Evolutionary conservation across 2,888 invertebrate genomes (phyloP).

Genomic region (Scrobipalpa costella): DNA sequence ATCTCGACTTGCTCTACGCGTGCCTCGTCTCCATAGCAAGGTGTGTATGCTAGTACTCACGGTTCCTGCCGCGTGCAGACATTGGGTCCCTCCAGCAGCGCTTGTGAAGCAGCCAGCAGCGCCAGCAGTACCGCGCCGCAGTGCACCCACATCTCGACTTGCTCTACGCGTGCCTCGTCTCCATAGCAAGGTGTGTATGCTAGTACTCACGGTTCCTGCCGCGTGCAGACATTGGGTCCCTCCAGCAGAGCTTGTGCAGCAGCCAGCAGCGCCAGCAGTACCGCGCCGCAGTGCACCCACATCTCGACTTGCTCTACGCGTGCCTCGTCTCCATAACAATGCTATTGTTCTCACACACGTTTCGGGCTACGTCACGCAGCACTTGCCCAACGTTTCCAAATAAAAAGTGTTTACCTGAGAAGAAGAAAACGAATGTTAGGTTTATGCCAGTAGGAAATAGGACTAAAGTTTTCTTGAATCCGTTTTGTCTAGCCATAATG

Average conservation of each 20-base stretch:
- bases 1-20: neutral
- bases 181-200: too few relatives aligned
- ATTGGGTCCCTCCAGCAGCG: conserved; percentile 85
- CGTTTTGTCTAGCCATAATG: too few relatives aligned
- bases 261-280: conserved; percentile 51
- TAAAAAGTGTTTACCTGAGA: conserved; percentile 19
- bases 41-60: conserved; percentile 74
- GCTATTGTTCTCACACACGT: conserved; percentile 52
- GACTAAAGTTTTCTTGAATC: too few relatives aligned
- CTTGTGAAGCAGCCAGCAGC: conserved; percentile 49
- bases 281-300: conserved; percentile 56
- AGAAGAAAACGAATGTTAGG: conserved; percentile 5
- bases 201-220: conserved; percentile 86
- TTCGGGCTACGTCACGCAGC: conserved; percentile 52
- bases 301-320: conserved; percentile 38
- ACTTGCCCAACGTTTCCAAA: conserved; percentile 38
- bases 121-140: conserved; percentile 40
- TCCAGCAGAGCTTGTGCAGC: conserved; percentile 69
- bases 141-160: conserved; percentile 12
- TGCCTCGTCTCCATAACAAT: conserved; percentile 67
- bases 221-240: conserved; percentile 90
- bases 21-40: too few relatives aligned
- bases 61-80: conserved; percentile 88
- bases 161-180: too few relatives aligned
- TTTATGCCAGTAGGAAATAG: neutral